Percentiles rank a stretch among this genome's conserved stretches.
These are phyloP conservation scores for Arothron firmamentum DNA, from an alignment of 2,113 vertebrate genomes.

Conservation along the genomic window DNA sequence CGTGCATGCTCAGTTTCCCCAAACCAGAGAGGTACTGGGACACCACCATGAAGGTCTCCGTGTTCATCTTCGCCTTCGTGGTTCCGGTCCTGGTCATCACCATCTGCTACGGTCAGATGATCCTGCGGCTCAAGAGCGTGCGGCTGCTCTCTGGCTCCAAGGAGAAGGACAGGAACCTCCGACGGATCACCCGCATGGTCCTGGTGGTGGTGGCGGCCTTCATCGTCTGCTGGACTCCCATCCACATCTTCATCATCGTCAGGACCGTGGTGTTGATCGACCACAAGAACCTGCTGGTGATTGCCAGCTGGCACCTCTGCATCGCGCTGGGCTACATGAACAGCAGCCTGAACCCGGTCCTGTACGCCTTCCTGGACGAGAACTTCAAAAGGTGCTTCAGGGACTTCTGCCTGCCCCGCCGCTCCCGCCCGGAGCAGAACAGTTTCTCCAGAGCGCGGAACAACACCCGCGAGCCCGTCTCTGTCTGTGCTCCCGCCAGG, in stretches of 20 bases:
- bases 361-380: constrained; percentile 95
- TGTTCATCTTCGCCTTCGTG: constrained; percentile 95
- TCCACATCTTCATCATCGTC: constrained; percentile 96
- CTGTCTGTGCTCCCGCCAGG: constrained; percentile 76
- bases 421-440: constrained; percentile 71
- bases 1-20: constrained; percentile 86
- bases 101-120: constrained; percentile 94
- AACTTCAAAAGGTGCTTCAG: constrained; percentile 97
- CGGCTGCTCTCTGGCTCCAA: constrained; percentile 94
- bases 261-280: constrained; percentile 86
- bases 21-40: constrained; percentile 89
- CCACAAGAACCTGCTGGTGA: constrained; percentile 81
- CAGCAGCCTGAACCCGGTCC: constrained; percentile 95
- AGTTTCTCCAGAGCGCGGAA: constrained; percentile 81
- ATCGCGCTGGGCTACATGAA: constrained; percentile 95
- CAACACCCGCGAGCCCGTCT: constrained; percentile 73
- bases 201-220: constrained; percentile 95
- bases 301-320: constrained; percentile 91
- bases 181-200: constrained; percentile 96
- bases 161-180: constrained; percentile 90
- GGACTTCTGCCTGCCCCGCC: constrained; percentile 87
- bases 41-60: constrained; percentile 89
- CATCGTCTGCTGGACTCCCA: constrained; percentile 96
- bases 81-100: constrained; percentile 92
- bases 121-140: constrained; percentile 89